A percentile compares a stretch with the other conserved stretches of the same genome.
Evolutionary conservation across 2,113 vertebrate genomes (phyloP).

Genomic region (Dolichotis patagonum): DNA sequence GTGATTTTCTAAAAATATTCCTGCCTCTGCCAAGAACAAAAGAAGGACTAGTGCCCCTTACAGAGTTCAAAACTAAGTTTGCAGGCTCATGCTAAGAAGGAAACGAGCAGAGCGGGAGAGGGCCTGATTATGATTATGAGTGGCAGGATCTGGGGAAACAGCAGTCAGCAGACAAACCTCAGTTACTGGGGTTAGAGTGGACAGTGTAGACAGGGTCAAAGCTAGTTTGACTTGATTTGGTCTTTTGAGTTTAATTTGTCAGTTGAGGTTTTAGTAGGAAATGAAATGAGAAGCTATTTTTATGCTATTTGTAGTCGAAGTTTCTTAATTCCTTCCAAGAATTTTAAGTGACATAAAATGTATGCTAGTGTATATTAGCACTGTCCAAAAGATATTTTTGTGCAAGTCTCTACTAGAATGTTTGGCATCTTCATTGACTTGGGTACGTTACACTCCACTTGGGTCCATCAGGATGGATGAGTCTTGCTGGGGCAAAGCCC

Average conservation of each 20-base stretch:
- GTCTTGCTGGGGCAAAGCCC: neutral
- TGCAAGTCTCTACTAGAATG: neutral
- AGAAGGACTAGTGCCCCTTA: neutral
- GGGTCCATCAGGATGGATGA: neutral
- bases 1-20: conserved; percentile 51
- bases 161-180: conserved; percentile 11
- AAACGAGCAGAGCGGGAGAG: neutral
- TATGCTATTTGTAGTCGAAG: neutral
- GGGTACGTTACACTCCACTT: neutral
- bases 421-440: neutral
- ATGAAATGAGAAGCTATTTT: neutral
- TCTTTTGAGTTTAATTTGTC: conserved; percentile 27
- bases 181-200: neutral
- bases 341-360: conserved; percentile 1
- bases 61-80: neutral
- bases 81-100: conserved; percentile 67
- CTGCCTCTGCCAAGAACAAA: conserved; percentile 62
- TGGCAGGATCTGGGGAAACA: neutral
- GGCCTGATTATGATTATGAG: neutral
- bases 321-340: conserved; percentile 43
- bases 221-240: neutral
- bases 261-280: conserved; percentile 22
- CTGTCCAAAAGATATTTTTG: neutral
- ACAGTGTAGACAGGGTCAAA: neutral
- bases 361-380: neutral